A percentile compares a stretch with the other conserved stretches of the same genome.
phyloP scores from a whole-genome alignment of 1,140 invertebrate genomes.

The Acromyrmex echinatior region DNA sequence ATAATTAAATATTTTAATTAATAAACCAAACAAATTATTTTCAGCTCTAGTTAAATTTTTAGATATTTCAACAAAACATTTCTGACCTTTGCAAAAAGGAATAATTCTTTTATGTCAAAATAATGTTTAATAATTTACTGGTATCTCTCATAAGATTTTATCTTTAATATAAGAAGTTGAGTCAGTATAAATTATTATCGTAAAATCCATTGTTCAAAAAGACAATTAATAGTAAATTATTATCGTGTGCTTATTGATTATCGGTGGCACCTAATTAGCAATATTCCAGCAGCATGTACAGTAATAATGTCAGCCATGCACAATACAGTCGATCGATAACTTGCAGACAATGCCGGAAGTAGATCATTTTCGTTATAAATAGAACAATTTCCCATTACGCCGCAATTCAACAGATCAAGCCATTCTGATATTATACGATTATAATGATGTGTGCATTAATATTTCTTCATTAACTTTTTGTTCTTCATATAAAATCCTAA shows the following conservation, averaged over 20 bases:
- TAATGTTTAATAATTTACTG: background rate
- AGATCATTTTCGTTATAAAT: constrained; percentile 50
- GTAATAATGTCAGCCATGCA: constrained; percentile 22
- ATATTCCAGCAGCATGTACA: background rate
- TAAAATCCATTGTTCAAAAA: background rate
- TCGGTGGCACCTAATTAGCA: constrained; percentile 38
- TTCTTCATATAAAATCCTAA: background rate
- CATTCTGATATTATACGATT: constrained; percentile 20
- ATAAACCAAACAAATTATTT: no score
- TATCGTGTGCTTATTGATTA: constrained; percentile 41
- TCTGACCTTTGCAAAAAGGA: background rate
- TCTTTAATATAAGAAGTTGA: background rate
- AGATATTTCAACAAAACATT: no score
- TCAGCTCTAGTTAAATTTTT: no score
- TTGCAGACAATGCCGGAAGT: constrained; percentile 40
- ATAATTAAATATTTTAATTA: no score
- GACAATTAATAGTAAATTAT: constrained; percentile 16
- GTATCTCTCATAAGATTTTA: background rate
- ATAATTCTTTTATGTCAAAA: background rate
- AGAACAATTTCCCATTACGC: constrained; percentile 47
- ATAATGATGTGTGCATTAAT: background rate
- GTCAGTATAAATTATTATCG: background rate
- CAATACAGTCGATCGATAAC: constrained; percentile 37
- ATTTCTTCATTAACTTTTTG: background rate
- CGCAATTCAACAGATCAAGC: constrained; percentile 1